Evolutionary conservation across 2,797 vertebrate genomes (phyloP).

Genomic region (Acanthiza pusilla): DNA sequence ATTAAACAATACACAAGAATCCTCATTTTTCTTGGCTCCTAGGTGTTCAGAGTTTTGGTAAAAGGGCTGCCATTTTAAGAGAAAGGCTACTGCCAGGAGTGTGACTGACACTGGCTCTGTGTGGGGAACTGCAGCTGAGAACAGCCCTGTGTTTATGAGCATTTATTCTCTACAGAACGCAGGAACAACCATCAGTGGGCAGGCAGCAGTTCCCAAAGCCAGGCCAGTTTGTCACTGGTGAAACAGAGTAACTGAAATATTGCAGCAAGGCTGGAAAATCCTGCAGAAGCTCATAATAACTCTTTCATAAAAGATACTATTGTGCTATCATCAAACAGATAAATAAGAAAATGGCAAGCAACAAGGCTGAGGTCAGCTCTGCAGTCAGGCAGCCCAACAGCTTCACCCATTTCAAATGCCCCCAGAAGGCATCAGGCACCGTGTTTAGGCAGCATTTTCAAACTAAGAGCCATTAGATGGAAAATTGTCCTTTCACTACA

Average conservation of each 20-base stretch:
- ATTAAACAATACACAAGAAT: neutral
- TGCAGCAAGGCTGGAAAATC: neutral
- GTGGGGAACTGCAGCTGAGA: neutral
- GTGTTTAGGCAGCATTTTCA: neutral
- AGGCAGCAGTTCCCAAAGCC: neutral
- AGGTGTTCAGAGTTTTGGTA: neutral
- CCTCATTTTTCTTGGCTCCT: neutral
- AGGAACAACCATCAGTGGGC: neutral
- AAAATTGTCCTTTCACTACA: neutral
- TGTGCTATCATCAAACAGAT: neutral
- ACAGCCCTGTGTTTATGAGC: neutral
- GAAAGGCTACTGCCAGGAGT: neutral
- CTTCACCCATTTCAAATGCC: neutral
- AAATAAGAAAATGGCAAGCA: neutral
- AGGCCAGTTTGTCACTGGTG: neutral
- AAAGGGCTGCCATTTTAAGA: neutral
- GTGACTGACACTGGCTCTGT: neutral
- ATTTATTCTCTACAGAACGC: neutral
- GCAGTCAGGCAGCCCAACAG: neutral
- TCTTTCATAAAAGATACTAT: neutral
- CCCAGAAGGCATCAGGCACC: accelerated
- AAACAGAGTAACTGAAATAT: neutral
- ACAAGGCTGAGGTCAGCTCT: neutral
- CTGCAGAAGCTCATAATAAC: neutral
- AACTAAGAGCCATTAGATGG: neutral